Conservation (phyloP, 1,140 invertebrate genomes). For the Trichonephila clavata region DNA sequence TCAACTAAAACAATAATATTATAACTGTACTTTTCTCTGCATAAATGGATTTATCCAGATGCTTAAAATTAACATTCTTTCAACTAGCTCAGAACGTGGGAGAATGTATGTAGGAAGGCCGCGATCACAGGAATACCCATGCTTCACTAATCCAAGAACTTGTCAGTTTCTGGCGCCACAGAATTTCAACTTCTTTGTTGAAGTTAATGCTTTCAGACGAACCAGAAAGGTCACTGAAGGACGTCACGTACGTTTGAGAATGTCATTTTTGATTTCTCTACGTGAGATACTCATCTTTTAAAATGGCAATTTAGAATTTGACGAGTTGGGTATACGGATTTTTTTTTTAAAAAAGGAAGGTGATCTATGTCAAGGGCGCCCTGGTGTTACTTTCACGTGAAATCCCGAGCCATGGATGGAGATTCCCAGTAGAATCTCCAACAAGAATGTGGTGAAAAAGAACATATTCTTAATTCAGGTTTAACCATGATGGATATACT, state of each 20-base stretch:
- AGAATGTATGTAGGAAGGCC: not conserved
- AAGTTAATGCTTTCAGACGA: not conserved
- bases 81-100: not conserved
- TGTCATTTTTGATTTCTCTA: not conserved
- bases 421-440: not conserved
- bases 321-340: not conserved
- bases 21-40: too few species aligned
- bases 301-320: constrained; percentile 35
- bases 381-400: not conserved
- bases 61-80: not conserved
- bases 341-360: not conserved
- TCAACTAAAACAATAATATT: too few species aligned
- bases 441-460: not conserved
- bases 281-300: not conserved
- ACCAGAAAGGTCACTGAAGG: not conserved
- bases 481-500: not conserved
- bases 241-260: not conserved
- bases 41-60: too few species aligned
- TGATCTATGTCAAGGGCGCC: not conserved
- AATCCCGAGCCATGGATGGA: not conserved
- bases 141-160: not conserved
- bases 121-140: not conserved
- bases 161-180: not conserved
- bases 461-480: not conserved
- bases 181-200: not conserved